phyloP scores from a whole-genome alignment of 2,797 vertebrate species.

The Sylvilagus floridanus region DNA sequence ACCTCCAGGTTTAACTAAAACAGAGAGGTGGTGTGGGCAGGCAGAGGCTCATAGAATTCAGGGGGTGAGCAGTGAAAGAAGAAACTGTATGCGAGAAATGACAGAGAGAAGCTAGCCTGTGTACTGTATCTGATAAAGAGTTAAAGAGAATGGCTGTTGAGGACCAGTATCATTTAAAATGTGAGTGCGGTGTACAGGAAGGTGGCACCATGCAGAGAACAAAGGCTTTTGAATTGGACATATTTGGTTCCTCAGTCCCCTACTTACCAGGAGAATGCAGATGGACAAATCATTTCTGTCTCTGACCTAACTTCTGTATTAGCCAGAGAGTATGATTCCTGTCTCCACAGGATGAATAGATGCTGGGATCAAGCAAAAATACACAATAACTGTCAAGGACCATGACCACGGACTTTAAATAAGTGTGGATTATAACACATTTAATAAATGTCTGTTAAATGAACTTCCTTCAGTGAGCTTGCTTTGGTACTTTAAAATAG shows the following conservation, averaged over 20 bases:
- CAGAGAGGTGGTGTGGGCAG: neutral
- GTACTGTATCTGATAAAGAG: neutral
- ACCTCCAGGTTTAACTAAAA: neutral
- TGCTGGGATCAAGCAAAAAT: neutral
- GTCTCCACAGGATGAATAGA: neutral
- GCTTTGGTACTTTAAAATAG: neutral
- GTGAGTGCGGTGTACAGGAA: rapidly evolving
- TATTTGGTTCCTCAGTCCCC: neutral
- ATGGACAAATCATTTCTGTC: neutral
- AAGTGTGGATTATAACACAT: neutral
- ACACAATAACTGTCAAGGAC: neutral
- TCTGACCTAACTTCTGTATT: neutral
- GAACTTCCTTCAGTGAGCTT: conserved; percentile 32
- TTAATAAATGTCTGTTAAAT: neutral
- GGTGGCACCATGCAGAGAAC: rapidly evolving
- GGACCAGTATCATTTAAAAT: neutral
- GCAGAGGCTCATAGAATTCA: neutral
- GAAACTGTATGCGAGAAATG: neutral
- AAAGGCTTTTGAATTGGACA: neutral
- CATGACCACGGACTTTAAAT: neutral
- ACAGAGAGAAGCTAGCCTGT: neutral
- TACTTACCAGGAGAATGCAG: neutral
- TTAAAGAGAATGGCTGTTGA: neutral
- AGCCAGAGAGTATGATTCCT: neutral
- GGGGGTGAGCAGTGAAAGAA: neutral